Evolutionary conservation across 1,140 invertebrate species (phyloP), one percentile per base, ranked within the genome.

Genomic region (Carposina sasakii): DNA sequence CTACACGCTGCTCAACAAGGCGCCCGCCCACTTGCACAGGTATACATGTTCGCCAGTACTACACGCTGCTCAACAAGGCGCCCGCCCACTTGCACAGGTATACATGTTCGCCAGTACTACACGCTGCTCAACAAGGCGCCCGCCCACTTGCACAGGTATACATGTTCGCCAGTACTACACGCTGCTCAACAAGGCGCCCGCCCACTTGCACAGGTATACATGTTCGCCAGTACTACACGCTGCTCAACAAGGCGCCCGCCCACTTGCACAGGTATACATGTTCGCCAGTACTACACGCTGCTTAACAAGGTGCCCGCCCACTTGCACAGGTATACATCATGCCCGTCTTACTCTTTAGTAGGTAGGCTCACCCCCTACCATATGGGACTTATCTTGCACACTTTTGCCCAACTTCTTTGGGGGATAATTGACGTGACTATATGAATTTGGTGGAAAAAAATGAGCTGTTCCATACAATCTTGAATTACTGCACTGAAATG

Each of bases 21-120:
- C 94, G 53, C 95, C 95, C 16, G 89, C 91, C 54, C 93, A 96
- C 86, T 88, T 97, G 52, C 95, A 97, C 77, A 93, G 95, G 92
- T 94, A 86, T n/a, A n/a, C n/a, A n/a, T 89, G 97, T 99, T 72
- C 92, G 96, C 78, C 97, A 99, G 88, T 99, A 99, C 84, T 99
- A 99, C 85, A 98, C 96, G 48, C 87, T 97, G 74, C 88, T 97
- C 51, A 96, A 97, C 85, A 92, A 94, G 83, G 94, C 94, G 53
- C 95, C 95, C 16, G 89, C 91, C 54, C 93, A 96, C 86, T 88
- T 97, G 52, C 95, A 97, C 77, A 93, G 95, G 92, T 94, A 86
- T n/a, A n/a, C n/a, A n/a, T 89, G 71, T 12, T 36, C 3, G 16
- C 19, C 15, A 28, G 30, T 30, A 31, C 34, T 12, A 4, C n/a